These are phyloP conservation scores for Coptodon rendalli DNA, from an alignment of 2,113 vertebrate species.

Conservation along the genomic window DNA sequence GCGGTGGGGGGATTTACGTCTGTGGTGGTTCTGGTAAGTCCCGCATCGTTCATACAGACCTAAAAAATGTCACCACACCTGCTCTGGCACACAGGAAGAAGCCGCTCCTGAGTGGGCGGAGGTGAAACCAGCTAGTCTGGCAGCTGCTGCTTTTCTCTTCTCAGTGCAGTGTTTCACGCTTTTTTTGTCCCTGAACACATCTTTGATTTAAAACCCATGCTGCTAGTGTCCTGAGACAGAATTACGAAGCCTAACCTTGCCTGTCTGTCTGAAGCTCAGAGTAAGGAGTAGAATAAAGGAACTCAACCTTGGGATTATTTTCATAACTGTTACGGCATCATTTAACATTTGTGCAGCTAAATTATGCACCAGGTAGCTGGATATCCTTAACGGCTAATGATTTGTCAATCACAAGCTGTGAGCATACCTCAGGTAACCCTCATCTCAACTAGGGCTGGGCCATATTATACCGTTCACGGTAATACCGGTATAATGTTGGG, in stretches of 20 bases:
- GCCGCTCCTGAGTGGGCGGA: background rate
- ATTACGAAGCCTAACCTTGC: background rate
- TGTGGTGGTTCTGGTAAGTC: constrained; percentile 86
- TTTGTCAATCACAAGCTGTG: background rate
- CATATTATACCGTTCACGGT: too few relatives aligned
- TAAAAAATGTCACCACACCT: background rate
- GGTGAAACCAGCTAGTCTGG: background rate
- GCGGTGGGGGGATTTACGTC: constrained; percentile 84
- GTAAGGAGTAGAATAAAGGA: background rate
- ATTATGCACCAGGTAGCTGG: background rate
- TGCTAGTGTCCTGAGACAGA: background rate
- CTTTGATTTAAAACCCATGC: background rate
- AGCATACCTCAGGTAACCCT: background rate
- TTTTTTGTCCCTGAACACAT: background rate
- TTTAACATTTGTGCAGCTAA: background rate
- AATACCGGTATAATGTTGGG: too few relatives aligned
- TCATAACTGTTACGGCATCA: background rate
- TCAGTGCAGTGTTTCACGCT: background rate
- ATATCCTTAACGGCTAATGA: background rate
- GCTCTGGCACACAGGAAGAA: background rate
- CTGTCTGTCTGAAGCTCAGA: background rate
- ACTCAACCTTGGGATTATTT: background rate
- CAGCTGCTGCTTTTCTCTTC: background rate
- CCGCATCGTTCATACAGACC: background rate
- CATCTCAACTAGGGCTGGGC: too few relatives aligned